phyloP scores from a whole-genome alignment of 2,888 invertebrate genomes.

The Cinara cedri region DNA sequence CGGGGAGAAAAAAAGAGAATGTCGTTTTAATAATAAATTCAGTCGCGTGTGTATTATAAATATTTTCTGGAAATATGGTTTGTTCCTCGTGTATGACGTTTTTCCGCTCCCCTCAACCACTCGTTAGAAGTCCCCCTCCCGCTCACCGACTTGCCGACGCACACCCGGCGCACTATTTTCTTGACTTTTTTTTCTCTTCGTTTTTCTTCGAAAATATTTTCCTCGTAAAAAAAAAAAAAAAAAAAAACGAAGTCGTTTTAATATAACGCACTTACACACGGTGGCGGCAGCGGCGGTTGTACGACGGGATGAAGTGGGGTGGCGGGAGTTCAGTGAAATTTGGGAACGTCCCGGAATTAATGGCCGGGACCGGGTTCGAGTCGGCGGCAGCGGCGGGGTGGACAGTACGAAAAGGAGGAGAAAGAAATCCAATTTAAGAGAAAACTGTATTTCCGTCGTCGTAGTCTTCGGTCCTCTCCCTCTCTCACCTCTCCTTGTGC shows the following conservation, averaged over 20 bases:
- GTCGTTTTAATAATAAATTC: constrained; percentile 56
- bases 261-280: constrained; percentile 38
- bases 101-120: constrained; percentile 1
- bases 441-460: constrained; percentile 54
- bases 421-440: constrained; percentile 55
- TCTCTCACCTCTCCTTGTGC: too few species aligned
- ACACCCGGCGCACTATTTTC: constrained; percentile 4
- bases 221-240: constrained; percentile 35
- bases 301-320: not conserved
- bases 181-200: constrained; percentile 37
- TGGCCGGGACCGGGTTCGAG: constrained; percentile 43
- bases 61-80: constrained; percentile 56
- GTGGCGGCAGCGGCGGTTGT: not conserved
- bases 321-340: constrained; percentile 30
- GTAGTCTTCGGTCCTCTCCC: not conserved
- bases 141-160: not conserved
- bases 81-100: constrained; percentile 54
- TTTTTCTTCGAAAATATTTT: constrained; percentile 54
- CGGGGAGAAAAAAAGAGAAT: constrained; percentile 24
- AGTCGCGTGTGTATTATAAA: constrained; percentile 57
- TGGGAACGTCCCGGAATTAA: constrained; percentile 54
- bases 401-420: constrained; percentile 30
- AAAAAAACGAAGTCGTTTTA: constrained; percentile 54
- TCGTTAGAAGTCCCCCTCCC: not conserved
- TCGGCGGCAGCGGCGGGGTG: constrained; percentile 1